Base-by-base conservation (phyloP, 92 coral and sea anemone species). In the Parazoanthus atlanticus region DNA sequence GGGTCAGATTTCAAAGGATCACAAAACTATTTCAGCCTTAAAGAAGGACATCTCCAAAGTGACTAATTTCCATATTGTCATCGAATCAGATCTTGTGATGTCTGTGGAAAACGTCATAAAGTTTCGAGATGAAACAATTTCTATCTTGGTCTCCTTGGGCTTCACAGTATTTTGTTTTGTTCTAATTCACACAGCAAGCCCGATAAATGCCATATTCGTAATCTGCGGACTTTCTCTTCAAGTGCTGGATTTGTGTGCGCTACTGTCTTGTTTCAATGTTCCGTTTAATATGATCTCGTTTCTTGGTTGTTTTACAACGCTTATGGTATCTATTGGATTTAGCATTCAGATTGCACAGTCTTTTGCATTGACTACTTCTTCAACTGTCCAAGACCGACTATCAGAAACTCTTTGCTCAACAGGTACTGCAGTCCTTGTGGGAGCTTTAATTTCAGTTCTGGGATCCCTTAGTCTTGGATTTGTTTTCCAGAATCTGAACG, bases 401-500 rank as follows among this genome's bases (percentile, higher is more conserved):
- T 52, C 86, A 11, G 90, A 75, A 79, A 89, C 94, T 11, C 86
- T 92, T n/a, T 76, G 83, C 32, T 72, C 81, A 65, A 78, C 78
- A 9, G 94, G 94, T 25, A 79, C 69, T 0, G 76, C 92, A 43
- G 80, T 92, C 38, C 61, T 86, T 10, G 67, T 34, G 46, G 94
- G 94, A 36, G 92, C 84, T 1, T 28, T 92, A 21, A 31, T 88
- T 34, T 86, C 90, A 25, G 80, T 92, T 69, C 69, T 85, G 61
- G 88, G 94, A 29, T 85, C 91, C 65, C 74, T 89, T 78, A 70
- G 86, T 38, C 91, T 90, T 67, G 92, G 92, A 17, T 89, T 92
- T 76, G 85, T 78, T 16, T 92, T 88, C 56, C 86, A 89, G 36
- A 89, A 49, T 73, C 56, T 92, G 64, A 38, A 88, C 17, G 76